Evolutionary conservation across 2,888 invertebrate species (phyloP), one percentile per base, ranked within the genome.

Genomic region (Cetonia aurata): DNA sequence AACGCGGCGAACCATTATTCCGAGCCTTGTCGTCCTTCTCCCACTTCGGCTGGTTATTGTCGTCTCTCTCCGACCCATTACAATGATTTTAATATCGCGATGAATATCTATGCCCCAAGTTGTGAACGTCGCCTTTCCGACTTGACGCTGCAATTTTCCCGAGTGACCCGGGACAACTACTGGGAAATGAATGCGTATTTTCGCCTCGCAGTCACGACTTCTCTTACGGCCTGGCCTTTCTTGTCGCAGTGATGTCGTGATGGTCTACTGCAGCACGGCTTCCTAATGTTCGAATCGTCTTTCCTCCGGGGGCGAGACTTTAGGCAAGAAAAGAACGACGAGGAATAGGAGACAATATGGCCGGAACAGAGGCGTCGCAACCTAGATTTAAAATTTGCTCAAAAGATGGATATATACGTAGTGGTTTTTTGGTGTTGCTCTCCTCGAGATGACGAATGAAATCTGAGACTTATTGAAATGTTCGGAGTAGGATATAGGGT

Each of bases 41-140:
- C 10, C 8, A 4, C 10, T 37, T 37, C 37, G 9, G 37, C 37
- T 8, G 37, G 10, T 9, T 10, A 37, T 3, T 8, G 9, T 8
- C 10, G 4, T 41, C 25, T 25, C 55, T 57, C 17, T 12, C 17
- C 25, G 33, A 37, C 15, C 56, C 12, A 57, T 57, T 57, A 57
- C 57, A 19, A 57, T 57, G 57, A 57, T 57, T 57, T 57, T 57
- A 57, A 57, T 57, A 57, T 57, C 57, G 42, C 42, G 57, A 57
- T 57, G 57, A 57, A 57, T 57, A 57, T 57, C 57, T 57, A 42
- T 57, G n/a, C n/a, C 57, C 19, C 12, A 19, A 42, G 42, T 42
- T 42, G 37, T 6, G 57, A 57, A 42, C 57, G 57, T 19, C 57
- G 19, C 57, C 19, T 57, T 57, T 57, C 57, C 57, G 57, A 57